phyloP scores from a whole-genome alignment of 2,888 invertebrate species.

The Polyommatus icarus region DNA sequence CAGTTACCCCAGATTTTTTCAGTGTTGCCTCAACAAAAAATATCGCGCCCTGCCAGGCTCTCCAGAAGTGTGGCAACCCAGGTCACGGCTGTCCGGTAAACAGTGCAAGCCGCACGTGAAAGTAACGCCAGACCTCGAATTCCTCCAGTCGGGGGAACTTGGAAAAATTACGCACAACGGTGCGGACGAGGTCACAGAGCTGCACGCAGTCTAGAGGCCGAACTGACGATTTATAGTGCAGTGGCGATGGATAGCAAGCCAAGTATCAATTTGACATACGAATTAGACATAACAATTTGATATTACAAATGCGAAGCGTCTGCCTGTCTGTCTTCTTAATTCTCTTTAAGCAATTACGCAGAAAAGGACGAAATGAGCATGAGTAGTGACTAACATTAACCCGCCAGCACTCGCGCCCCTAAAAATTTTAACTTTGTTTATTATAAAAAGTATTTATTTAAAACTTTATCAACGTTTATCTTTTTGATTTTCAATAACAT shows the following conservation, averaged over 20 bases:
- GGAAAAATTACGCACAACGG: slow-evolving; percentile 17
- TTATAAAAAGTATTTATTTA: too few relatives aligned
- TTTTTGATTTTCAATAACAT: too few relatives aligned
- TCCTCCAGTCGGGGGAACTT: slow-evolving; percentile 22
- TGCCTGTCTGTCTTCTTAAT: too few relatives aligned
- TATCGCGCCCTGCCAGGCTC: not conserved
- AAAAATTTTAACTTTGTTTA: too few relatives aligned
- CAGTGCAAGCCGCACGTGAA: slow-evolving; percentile 11
- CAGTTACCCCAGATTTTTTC: too few relatives aligned
- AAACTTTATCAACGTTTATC: too few relatives aligned
- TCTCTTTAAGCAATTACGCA: too few relatives aligned
- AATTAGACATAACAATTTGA: not conserved
- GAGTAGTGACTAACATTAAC: too few relatives aligned
- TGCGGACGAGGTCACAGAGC: slow-evolving; percentile 4
- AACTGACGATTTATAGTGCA: not conserved
- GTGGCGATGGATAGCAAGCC: not conserved
- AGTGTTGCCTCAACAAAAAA: not conserved
- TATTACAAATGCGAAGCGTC: not conserved
- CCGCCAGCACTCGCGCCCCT: too few relatives aligned
- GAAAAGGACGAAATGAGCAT: too few relatives aligned
- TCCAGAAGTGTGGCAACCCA: slow-evolving; percentile 20
- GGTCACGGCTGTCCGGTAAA: slow-evolving; percentile 28
- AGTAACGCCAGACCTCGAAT: slow-evolving; percentile 17
- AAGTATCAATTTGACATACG: not conserved
- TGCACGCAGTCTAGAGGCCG: not conserved